phyloP scores from a whole-genome alignment of 2,113 vertebrate genomes.

The Pachypanchax playfairii region DNA sequence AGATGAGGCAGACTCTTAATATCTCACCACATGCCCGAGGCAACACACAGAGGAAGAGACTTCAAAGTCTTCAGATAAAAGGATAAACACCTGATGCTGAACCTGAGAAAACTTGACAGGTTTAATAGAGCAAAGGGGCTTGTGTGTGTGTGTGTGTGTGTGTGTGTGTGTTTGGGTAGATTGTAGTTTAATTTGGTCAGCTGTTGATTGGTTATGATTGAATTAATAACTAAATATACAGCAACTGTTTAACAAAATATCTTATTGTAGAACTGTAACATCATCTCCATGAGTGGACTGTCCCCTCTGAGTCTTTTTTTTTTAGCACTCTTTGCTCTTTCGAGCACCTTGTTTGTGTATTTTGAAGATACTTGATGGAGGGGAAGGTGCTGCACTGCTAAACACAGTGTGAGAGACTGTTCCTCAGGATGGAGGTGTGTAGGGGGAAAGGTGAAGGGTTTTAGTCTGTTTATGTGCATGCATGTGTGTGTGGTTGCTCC shows the following conservation, averaged over 20 bases:
- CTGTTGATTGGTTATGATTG: constrained; percentile 28
- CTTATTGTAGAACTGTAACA: constrained; percentile 17
- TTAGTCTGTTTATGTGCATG: constrained; percentile 61
- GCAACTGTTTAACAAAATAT: background rate
- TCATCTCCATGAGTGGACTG: constrained; percentile 9
- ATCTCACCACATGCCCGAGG: constrained; percentile 65
- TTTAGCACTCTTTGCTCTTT: constrained; percentile 38
- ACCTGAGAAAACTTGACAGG: constrained; percentile 60
- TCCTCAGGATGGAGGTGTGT: constrained; percentile 9
- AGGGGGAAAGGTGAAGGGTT: constrained; percentile 43
- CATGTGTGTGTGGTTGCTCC: constrained; percentile 42
- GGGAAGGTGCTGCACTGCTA: constrained; percentile 48
- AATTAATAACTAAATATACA: background rate
- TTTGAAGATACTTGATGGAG: constrained; percentile 46
- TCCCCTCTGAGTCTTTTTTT: constrained; percentile 20
- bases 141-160: constrained; percentile 16
- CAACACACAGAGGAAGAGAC: constrained; percentile 60
- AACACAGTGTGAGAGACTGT: constrained; percentile 30
- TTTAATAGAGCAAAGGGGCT: constrained; percentile 34
- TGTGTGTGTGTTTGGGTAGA: constrained; percentile 20
- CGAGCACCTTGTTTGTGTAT: constrained; percentile 38
- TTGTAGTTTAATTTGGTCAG: constrained; percentile 24
- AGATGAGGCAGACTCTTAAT: constrained; percentile 69
- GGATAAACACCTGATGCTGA: constrained; percentile 58
- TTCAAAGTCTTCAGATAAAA: constrained; percentile 64